Percentiles rank a stretch among this genome's conserved stretches.
phyloP scores from a whole-genome alignment of 2,113 vertebrate genomes.

The Isurus oxyrinchus region DNA sequence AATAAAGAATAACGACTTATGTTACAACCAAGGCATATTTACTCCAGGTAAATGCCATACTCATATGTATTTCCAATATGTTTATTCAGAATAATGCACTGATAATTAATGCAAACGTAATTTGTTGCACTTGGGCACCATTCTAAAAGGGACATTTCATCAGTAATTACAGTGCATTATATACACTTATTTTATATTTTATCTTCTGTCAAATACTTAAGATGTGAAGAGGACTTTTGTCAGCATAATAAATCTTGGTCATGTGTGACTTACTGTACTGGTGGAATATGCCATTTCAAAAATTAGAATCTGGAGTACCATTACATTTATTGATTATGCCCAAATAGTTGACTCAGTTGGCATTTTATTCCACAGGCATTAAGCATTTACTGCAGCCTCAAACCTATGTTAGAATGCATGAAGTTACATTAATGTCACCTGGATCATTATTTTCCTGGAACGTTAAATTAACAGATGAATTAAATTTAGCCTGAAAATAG shows the following conservation, averaged over 20 bases:
- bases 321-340: neutral
- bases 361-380: neutral
- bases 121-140: neutral
- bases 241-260: neutral
- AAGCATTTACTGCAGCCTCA: neutral
- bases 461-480: neutral
- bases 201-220: neutral
- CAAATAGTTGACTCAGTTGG: neutral
- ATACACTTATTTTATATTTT: neutral
- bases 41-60: neutral
- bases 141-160: neutral
- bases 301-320: neutral
- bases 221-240: neutral
- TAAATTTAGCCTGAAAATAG: neutral
- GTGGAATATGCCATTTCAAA: neutral
- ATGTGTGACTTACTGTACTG: neutral
- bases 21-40: neutral
- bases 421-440: neutral
- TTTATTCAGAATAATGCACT: neutral
- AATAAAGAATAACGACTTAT: neutral
- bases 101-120: neutral
- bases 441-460: neutral
- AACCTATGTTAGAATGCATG: neutral
- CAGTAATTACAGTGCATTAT: neutral
- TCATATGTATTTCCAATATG: neutral